A percentile compares a stretch with the other conserved stretches of the same genome.
Conservation (phyloP, 2,113 vertebrate genomes). For the Callospermophilus lateralis region DNA sequence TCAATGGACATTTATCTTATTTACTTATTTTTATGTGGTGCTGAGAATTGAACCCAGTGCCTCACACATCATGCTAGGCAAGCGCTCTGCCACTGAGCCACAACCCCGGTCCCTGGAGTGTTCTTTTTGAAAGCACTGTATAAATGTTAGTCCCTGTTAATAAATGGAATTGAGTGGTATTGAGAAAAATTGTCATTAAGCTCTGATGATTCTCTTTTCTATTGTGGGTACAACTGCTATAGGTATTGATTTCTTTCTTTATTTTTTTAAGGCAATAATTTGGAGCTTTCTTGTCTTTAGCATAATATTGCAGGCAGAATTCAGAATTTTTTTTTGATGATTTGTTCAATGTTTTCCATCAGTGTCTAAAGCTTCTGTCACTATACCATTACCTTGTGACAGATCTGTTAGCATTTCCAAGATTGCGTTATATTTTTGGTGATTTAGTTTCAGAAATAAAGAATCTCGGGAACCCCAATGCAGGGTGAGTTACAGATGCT, state of each 20-base stretch:
- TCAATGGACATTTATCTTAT: no score
- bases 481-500: neutral
- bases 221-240: neutral
- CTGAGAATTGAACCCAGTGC: no score
- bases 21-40: no score
- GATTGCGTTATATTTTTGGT: neutral
- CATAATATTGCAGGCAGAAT: neutral
- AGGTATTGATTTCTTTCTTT: neutral
- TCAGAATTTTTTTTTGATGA: neutral
- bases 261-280: neutral
- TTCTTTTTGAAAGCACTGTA: neutral
- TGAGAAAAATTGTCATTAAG: neutral
- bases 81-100: no score
- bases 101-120: neutral
- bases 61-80: no score
- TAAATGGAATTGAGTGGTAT: neutral
- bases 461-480: neutral
- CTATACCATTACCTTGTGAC: neutral
- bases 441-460: neutral
- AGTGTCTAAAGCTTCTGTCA: neutral
- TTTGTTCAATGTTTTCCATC: neutral
- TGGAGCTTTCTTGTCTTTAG: neutral
- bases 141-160: neutral
- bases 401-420: neutral
- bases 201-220: neutral